A percentile compares a stretch with the other conserved stretches of the same genome.
phyloP scores from a whole-genome alignment of 1,140 invertebrate species.

The Dolichoris vasculosae region DNA sequence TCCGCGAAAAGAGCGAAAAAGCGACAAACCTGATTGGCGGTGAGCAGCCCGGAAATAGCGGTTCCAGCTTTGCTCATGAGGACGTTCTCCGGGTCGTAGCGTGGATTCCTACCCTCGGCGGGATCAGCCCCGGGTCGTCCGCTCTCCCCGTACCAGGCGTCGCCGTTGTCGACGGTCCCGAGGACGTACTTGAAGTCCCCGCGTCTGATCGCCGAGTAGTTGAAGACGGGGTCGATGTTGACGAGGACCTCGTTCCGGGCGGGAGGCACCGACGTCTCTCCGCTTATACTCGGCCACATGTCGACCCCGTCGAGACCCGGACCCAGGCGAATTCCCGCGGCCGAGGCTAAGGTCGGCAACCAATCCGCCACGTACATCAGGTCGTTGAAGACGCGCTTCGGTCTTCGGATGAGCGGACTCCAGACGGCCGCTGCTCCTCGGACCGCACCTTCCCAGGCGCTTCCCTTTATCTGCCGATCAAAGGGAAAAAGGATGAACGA shows the following conservation, averaged over 20 bases:
- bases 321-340: constrained; percentile 71
- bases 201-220: constrained; percentile 78
- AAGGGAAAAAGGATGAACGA: not conserved
- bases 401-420: constrained; percentile 80
- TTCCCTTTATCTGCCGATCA: constrained; percentile 80
- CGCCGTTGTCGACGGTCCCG: constrained; percentile 75
- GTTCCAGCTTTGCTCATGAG: constrained; percentile 73
- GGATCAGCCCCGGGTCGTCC: constrained; percentile 60
- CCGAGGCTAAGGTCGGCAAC: constrained; percentile 86
- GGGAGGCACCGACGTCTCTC: constrained; percentile 72
- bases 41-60: constrained; percentile 72
- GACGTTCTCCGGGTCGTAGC: constrained; percentile 72
- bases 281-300: constrained; percentile 80
- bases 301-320: constrained; percentile 80
- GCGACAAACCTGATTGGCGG: constrained; percentile 66
- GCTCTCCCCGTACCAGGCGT: constrained; percentile 78
- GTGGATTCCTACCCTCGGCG: constrained; percentile 54
- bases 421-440: constrained; percentile 86
- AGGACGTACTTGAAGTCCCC: constrained; percentile 85
- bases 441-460: constrained; percentile 91
- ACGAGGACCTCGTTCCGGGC: constrained; percentile 81
- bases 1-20: too few species aligned
- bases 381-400: constrained; percentile 80
- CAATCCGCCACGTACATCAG: constrained; percentile 91
- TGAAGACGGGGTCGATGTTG: constrained; percentile 82